These are phyloP conservation scores for Drosophila ironensis DNA, from an alignment of 1,140 invertebrate species.

Conservation along the genomic window DNA sequence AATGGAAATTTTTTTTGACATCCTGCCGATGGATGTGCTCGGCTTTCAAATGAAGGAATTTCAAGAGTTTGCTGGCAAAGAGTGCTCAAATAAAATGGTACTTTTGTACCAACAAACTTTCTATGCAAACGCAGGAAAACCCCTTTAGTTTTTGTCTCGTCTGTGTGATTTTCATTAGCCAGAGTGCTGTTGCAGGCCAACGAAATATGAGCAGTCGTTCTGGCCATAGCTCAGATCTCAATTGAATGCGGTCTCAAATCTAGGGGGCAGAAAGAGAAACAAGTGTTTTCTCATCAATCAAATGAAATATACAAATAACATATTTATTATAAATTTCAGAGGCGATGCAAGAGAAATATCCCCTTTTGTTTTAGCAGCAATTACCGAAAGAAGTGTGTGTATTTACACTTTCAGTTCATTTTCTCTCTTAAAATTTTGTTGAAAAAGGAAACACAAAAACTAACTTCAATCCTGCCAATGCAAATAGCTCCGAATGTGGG, in stretches of 20 bases:
- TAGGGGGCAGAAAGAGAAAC: neutral
- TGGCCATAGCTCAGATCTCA: neutral
- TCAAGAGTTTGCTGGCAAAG: constrained; percentile 6
- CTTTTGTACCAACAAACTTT: no score
- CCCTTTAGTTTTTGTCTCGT: constrained; percentile 1
- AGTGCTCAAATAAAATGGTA: constrained; percentile 23
- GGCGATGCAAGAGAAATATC: no score
- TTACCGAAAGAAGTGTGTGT: no score
- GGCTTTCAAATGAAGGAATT: constrained; percentile 29
- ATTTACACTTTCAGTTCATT: no score
- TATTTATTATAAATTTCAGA: no score
- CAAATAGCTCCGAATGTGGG: constrained; percentile 38
- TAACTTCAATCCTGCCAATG: neutral
- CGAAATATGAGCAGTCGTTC: constrained; percentile 35
- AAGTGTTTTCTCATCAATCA: no score
- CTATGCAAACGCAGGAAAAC: no score
- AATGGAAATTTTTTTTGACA: constrained; percentile 23
- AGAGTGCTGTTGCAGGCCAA: constrained; percentile 17
- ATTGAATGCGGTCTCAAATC: neutral
- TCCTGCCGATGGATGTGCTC: constrained; percentile 26
- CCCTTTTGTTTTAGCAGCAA: no score
- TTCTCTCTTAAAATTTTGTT: no score
- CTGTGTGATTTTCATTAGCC: constrained; percentile 38
- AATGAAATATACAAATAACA: no score
- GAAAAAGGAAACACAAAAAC: no score